Conservation (phyloP, 2,888 invertebrate species). For the Heliconius erato region DNA sequence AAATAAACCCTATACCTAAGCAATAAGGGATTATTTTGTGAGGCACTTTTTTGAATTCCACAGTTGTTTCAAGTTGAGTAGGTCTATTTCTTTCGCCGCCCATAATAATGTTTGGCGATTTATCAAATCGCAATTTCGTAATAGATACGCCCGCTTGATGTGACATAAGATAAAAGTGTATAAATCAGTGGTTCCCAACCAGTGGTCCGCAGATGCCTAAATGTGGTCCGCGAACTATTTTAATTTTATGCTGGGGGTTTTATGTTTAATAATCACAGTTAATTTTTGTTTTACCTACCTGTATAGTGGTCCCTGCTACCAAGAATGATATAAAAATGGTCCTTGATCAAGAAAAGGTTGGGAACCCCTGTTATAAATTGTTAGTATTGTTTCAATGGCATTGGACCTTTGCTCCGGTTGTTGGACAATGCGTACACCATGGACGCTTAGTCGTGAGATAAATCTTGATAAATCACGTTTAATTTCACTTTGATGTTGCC, state of each 20-base stretch:
- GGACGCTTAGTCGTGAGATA: constrained; percentile 29
- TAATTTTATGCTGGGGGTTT: no score
- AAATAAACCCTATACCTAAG: constrained; percentile 58
- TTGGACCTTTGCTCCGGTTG: constrained; percentile 36
- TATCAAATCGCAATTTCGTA: constrained; percentile 85
- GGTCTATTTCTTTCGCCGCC: constrained; percentile 83
- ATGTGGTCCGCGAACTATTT: no score
- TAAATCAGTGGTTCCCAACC: constrained; percentile 46
- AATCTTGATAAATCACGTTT: constrained; percentile 34
- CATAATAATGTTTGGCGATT: constrained; percentile 84
- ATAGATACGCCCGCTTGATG: constrained; percentile 82
- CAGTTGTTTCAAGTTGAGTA: constrained; percentile 75
- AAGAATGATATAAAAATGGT: no score
- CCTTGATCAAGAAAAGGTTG: no score
- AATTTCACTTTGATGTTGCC: constrained; percentile 30
- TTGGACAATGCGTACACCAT: constrained; percentile 35
- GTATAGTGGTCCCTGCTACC: no score
- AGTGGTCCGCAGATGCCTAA: no score
- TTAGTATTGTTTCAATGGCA: constrained; percentile 53
- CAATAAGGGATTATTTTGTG: constrained; percentile 61
- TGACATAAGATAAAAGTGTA: constrained; percentile 74
- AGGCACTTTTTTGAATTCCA: constrained; percentile 53
- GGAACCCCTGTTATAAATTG: constrained; percentile 55
- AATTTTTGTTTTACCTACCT: no score
- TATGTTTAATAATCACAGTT: no score